Evolutionary conservation across 2,113 vertebrate species (phyloP).

Genomic region (Marcusenius ussheri): DNA sequence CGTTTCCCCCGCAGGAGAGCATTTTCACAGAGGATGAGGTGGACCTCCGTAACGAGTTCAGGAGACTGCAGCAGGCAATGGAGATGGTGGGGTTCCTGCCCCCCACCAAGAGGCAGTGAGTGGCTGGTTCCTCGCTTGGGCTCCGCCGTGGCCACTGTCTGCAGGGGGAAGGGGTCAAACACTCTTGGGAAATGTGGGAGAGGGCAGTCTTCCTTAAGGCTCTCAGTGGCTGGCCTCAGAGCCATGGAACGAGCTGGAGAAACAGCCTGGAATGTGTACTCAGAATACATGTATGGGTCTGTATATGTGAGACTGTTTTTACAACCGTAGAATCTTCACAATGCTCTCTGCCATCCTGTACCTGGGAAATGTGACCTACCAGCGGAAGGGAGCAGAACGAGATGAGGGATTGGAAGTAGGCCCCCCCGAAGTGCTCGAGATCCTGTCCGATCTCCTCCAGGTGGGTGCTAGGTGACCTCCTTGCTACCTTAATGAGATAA

Average conservation of each 20-base stretch:
- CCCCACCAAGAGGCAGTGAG: slow-evolving; percentile 86
- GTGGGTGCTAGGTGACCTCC: slow-evolving; percentile 24
- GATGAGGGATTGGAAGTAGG: slow-evolving; percentile 75
- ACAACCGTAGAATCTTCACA: slow-evolving; percentile 75
- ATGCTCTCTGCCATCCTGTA: slow-evolving; percentile 87
- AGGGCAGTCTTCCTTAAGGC: background rate
- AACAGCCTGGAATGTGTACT: background rate
- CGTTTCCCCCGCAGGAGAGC: slow-evolving; percentile 55
- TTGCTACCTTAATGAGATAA: too few relatives aligned
- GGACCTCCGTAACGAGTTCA: slow-evolving; percentile 76
- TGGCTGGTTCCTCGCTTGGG: slow-evolving; percentile 9
- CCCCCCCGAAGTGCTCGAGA: slow-evolving; percentile 73
- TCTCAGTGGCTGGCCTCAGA: background rate
- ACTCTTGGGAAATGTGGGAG: background rate
- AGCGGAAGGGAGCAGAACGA: slow-evolving; percentile 62
- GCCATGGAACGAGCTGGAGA: background rate
- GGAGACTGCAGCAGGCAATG: slow-evolving; percentile 91
- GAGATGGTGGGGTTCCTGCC: slow-evolving; percentile 97
- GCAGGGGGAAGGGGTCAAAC: background rate
- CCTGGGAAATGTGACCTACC: slow-evolving; percentile 81
- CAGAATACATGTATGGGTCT: background rate
- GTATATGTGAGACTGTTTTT: background rate
- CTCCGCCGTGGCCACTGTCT: background rate
- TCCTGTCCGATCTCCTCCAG: slow-evolving; percentile 79
- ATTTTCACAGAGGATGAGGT: slow-evolving; percentile 73